Percentiles rank a stretch among this genome's conserved stretches.
These are phyloP conservation scores for Tetraneura akinire DNA, from an alignment of 1,140 invertebrate species.

Conservation along the genomic window DNA sequence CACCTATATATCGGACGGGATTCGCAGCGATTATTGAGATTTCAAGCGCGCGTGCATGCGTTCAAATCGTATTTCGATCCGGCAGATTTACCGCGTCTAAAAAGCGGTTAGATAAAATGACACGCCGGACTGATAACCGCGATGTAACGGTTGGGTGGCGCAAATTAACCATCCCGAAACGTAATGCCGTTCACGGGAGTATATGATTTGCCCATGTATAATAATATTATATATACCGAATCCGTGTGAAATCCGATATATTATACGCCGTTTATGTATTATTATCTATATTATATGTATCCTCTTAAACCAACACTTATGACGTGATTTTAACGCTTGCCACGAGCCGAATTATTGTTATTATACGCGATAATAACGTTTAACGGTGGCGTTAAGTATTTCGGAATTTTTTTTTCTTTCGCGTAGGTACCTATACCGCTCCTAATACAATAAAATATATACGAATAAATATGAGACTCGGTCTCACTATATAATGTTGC, in stretches of 20 bases:
- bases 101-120: conserved; percentile 44
- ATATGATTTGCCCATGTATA: neutral
- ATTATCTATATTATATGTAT: neutral
- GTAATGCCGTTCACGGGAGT: neutral
- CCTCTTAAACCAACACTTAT: neutral
- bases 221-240: no score
- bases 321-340: neutral
- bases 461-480: no score
- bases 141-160: neutral
- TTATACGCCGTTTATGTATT: neutral
- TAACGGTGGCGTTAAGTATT: no score
- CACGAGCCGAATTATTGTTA: no score
- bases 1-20: neutral
- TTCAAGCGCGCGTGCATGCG: neutral
- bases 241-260: conserved; percentile 27
- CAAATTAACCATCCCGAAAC: conserved; percentile 41
- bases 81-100: conserved; percentile 43
- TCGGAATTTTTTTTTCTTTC: no score
- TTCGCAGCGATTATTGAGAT: neutral
- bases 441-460: no score
- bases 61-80: conserved; percentile 47
- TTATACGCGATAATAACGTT: no score
- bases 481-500: no score
- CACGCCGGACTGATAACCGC: conserved; percentile 20
- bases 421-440: no score